A percentile compares a stretch with the other conserved stretches of the same genome.
Evolutionary conservation across 2,113 vertebrate genomes (phyloP).

Genomic region (Lepisosteus osseus): DNA sequence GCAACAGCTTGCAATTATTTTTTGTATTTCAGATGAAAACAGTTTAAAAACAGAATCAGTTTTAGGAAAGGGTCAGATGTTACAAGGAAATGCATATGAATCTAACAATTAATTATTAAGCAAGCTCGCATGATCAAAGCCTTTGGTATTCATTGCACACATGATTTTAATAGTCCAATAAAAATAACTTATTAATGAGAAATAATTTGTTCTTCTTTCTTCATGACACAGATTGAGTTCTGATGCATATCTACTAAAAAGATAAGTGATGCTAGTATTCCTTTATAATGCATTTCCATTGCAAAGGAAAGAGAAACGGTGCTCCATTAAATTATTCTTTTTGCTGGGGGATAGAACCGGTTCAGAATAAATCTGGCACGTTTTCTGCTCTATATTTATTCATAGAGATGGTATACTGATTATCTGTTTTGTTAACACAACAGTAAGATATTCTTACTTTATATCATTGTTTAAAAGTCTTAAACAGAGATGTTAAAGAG

Average conservation of each 20-base stretch:
- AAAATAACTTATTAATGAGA: slow-evolving; percentile 62
- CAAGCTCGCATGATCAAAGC: slow-evolving; percentile 58
- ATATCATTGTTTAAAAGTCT: too few relatives aligned
- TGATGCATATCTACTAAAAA: slow-evolving; percentile 30
- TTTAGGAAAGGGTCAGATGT: slow-evolving; percentile 47
- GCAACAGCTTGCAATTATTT: slow-evolving; percentile 16
- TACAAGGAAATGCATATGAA: slow-evolving; percentile 60
- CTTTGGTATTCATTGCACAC: slow-evolving; percentile 48
- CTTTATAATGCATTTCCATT: too few relatives aligned
- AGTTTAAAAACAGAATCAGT: slow-evolving; percentile 37
- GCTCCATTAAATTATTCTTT: too few relatives aligned
- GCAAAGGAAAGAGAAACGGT: too few relatives aligned
- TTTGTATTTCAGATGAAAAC: slow-evolving; percentile 33
- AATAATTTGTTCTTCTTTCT: slow-evolving; percentile 53
- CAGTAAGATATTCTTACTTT: too few relatives aligned
- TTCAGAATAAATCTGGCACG: too few relatives aligned
- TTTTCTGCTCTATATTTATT: too few relatives aligned
- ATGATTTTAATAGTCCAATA: slow-evolving; percentile 60
- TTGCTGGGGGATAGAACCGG: too few relatives aligned
- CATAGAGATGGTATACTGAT: too few relatives aligned
- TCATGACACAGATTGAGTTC: background rate
- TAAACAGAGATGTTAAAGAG: too few relatives aligned
- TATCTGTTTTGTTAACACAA: too few relatives aligned
- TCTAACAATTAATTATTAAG: slow-evolving; percentile 61
- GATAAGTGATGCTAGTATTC: too few relatives aligned